Evolutionary conservation across 2,797 vertebrate species (phyloP).

Genomic region (Babyrousa celebensis): DNA sequence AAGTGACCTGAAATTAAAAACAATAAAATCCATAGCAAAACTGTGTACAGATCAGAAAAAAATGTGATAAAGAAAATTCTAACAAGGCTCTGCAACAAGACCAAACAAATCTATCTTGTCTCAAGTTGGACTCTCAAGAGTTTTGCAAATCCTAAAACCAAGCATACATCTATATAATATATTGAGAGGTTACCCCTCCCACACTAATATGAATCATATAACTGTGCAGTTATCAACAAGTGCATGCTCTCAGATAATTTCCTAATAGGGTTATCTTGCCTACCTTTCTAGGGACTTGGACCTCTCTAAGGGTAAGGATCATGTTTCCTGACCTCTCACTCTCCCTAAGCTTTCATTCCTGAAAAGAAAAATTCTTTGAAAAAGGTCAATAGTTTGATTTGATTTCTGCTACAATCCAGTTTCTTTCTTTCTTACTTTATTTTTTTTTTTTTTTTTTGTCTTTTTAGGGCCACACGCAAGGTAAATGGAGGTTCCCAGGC

Average conservation of each 20-base stretch:
- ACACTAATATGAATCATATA: not conserved
- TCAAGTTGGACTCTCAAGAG: not conserved
- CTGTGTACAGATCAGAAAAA: not conserved
- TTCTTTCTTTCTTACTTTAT: not conserved
- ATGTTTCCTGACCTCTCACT: not conserved
- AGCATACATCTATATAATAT: not conserved
- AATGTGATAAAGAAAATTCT: slow-evolving; percentile 21
- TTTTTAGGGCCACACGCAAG: too few species aligned
- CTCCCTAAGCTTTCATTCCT: not conserved
- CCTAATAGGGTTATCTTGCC: not conserved
- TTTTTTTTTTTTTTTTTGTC: too few species aligned
- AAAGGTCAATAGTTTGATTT: not conserved
- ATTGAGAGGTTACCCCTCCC: not conserved
- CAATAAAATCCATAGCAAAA: not conserved
- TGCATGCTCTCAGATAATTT: not conserved
- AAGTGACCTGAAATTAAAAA: not conserved
- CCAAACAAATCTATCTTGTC: not conserved
- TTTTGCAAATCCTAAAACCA: not conserved
- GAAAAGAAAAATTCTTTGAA: not conserved
- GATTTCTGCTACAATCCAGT: not conserved
- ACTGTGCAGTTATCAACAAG: not conserved
- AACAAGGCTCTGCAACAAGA: not conserved
- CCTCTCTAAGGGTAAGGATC: not conserved
- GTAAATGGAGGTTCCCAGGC: too few species aligned
- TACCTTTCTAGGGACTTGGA: not conserved